Evolutionary conservation across 2,888 invertebrate species (phyloP), one percentile per base, ranked within the genome.

Genomic region (Drosophila fungiperda): DNA sequence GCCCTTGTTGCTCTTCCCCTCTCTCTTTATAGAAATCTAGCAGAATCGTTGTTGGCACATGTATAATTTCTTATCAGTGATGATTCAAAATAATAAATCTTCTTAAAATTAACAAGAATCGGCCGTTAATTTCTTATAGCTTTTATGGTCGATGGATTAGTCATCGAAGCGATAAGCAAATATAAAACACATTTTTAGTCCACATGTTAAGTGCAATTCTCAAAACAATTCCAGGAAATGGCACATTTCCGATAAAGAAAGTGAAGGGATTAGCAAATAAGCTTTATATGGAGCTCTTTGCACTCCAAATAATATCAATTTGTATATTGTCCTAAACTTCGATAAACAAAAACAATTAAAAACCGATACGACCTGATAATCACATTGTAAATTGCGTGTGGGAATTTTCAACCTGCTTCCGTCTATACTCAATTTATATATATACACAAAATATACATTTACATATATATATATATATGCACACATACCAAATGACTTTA

Each of bases 61-160:
- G 33, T 40, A 42, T 5, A 20, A 55, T 50, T 61, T 33, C 17
- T 40, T 42, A 59, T 63, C 52, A 17, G 50, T 20, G 12, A 40
- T 15, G 15, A 45, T 9, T 23, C 11, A 60, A 69, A 60, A 49
- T 63, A 49, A 62, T 35, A 45, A 26, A 38, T 38, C 8, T 53
- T 38, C 6, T 45, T 20, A 20, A 45, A 45, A 38, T n/a, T 8
- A 49, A 26, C 26, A 23, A 35, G 38, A 45, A 61, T 32, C 33
- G 20, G n/a, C 11, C 50, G 36, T 35, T 42, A 45, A 38, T 36
- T 45, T 7, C 15, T 32, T 59, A 42, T 58, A 20, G 11, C 20
- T 58, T 40, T 61, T 65, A 42, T 54, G 29, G 35, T n/a, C 17
- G 40, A 57, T 79, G 75, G 36, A 52, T 76, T 79, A 79, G 32